These are phyloP conservation scores for Drosophila planitibia DNA, from an alignment of 2,888 invertebrate genomes.

Conservation along the genomic window DNA sequence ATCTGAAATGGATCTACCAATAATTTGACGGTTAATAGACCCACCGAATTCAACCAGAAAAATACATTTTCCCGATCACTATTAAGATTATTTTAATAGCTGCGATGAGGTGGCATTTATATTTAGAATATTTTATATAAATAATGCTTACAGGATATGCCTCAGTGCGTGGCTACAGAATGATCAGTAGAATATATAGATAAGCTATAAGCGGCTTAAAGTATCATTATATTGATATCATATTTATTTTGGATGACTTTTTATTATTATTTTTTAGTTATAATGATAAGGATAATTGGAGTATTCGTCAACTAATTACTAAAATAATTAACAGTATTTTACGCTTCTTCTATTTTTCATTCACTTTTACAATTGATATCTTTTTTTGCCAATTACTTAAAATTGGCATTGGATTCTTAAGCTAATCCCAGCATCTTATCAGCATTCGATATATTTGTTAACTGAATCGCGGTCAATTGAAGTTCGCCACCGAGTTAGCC, in stretches of 20 bases:
- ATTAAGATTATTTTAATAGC: constrained; percentile 18
- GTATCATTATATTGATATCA: neutral
- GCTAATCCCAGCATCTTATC: neutral
- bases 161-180: constrained; percentile 33
- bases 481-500: constrained; percentile 7
- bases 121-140: constrained; percentile 8
- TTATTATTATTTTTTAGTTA: neutral
- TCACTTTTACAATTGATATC: neutral
- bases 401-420: neutral
- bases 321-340: neutral
- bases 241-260: neutral
- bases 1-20: constrained; percentile 20
- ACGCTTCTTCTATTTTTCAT: neutral
- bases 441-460: constrained; percentile 2
- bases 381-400: constrained; percentile 17
- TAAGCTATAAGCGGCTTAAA: neutral
- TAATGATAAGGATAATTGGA: neutral
- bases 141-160: constrained; percentile 20
- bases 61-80: constrained; percentile 6
- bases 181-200: constrained; percentile 25
- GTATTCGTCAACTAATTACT: neutral
- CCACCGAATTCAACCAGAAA: constrained; percentile 25
- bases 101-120: constrained; percentile 11
- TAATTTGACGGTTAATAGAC: constrained; percentile 9
- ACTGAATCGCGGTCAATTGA: constrained; percentile 3